Conservation (phyloP, 2,797 vertebrate genomes). For the Enteromius treurensis region DNA sequence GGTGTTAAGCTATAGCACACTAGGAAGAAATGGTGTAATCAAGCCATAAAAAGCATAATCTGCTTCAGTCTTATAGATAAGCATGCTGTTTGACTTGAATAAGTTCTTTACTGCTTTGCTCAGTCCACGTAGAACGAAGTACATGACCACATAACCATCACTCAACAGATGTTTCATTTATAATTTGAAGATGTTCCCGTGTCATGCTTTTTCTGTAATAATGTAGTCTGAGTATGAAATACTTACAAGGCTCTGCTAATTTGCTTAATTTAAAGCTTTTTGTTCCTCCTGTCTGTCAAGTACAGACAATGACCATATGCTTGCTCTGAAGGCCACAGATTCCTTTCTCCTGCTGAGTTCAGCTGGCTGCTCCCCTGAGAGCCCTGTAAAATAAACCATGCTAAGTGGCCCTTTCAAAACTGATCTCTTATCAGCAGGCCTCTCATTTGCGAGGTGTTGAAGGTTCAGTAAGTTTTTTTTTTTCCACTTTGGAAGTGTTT, state of each 20-base stretch:
- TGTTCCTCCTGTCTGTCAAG: conserved; percentile 38
- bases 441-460: conserved; percentile 37
- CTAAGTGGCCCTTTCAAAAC: conserved; percentile 54
- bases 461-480: conserved; percentile 13
- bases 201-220: conserved; percentile 11
- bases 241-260: conserved; percentile 12
- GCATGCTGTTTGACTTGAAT: background rate
- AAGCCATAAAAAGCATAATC: conserved; percentile 9
- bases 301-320: conserved; percentile 47
- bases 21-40: background rate
- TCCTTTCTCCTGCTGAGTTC: conserved; percentile 49
- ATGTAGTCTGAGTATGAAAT: conserved; percentile 14
- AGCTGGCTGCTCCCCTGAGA: conserved; percentile 41
- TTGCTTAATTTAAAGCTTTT: background rate
- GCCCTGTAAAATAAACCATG: conserved; percentile 33
- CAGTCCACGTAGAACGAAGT: conserved; percentile 13
- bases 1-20: background rate
- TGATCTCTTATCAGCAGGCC: conserved; percentile 29
- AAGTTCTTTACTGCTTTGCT: background rate
- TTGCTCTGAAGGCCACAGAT: conserved; percentile 24
- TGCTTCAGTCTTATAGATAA: conserved; percentile 2
- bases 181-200: background rate
- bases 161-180: background rate
- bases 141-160: conserved; percentile 12
- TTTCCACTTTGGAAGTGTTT: conserved; percentile 15